phyloP scores from a whole-genome alignment of 2,113 vertebrate species.

The Brienomyrus brachyistius region DNA sequence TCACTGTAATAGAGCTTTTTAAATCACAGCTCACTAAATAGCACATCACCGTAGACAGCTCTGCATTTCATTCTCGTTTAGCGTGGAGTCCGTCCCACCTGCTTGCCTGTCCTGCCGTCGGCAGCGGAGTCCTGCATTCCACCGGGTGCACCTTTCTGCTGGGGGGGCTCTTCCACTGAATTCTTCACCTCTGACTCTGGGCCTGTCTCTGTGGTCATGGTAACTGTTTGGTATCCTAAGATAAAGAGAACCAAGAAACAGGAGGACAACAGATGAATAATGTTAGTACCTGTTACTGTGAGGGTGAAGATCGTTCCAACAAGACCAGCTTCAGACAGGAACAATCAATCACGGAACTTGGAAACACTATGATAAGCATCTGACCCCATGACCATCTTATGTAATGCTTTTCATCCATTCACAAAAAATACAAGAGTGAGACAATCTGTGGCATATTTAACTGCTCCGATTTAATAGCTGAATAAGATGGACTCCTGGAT shows the following conservation, averaged over 20 bases:
- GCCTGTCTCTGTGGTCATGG: slow-evolving; percentile 71
- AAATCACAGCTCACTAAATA: not conserved
- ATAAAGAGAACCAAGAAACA: slow-evolving; percentile 18
- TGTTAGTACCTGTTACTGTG: not conserved
- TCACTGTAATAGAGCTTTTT: not conserved
- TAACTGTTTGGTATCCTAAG: slow-evolving; percentile 56
- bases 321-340: not conserved
- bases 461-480: not conserved
- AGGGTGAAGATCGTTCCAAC: not conserved
- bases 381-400: not conserved
- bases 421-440: not conserved
- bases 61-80: not conserved
- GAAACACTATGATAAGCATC: not conserved
- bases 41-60: not conserved
- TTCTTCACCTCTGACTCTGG: slow-evolving; percentile 66
- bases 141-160: slow-evolving; percentile 55
- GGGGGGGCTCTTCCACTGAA: slow-evolving; percentile 59
- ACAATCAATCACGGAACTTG: not conserved
- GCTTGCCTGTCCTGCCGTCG: slow-evolving; percentile 67
- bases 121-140: slow-evolving; percentile 56
- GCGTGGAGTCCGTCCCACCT: slow-evolving; percentile 47
- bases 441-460: not conserved
- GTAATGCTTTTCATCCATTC: not conserved
- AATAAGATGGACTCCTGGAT: too few species aligned
- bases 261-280: not conserved